A percentile compares a stretch with the other conserved stretches of the same genome.
phyloP scores from a whole-genome alignment of 2,113 vertebrate species.

The Cisticola juncidis region DNA sequence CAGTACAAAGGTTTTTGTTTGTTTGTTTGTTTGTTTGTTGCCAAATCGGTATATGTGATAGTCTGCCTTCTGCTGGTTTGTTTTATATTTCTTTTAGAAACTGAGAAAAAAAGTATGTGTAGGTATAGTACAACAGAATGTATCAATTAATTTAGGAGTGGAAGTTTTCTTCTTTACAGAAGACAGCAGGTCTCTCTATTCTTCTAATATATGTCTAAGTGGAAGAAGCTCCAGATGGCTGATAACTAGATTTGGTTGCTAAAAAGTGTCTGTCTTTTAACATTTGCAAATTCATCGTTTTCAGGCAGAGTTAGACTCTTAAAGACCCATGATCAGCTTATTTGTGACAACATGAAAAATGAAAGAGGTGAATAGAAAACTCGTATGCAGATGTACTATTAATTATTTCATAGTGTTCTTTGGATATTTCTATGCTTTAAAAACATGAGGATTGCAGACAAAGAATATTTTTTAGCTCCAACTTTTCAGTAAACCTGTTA shows the following conservation, averaged over 20 bases:
- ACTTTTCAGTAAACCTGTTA: background rate
- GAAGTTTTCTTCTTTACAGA: background rate
- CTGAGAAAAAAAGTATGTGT: background rate
- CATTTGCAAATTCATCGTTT: constrained; percentile 14
- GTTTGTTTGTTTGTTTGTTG: background rate
- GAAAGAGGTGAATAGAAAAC: background rate
- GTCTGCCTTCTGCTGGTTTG: background rate
- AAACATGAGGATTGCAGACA: background rate
- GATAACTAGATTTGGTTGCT: constrained; percentile 34
- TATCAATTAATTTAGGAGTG: background rate
- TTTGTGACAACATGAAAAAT: background rate
- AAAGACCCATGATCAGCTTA: background rate
- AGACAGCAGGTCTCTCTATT: background rate
- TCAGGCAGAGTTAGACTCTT: background rate
- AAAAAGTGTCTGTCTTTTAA: background rate
- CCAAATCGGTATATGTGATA: background rate
- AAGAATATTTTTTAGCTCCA: background rate
- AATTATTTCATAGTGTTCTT: background rate
- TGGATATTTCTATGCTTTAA: background rate
- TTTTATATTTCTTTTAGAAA: background rate
- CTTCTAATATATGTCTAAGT: background rate
- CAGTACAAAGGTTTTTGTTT: background rate
- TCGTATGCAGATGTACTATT: background rate
- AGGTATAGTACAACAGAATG: background rate
- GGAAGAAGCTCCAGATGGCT: constrained; percentile 29